phyloP scores from a whole-genome alignment of 2,888 invertebrate genomes.

The Gymnocheta viridis region DNA sequence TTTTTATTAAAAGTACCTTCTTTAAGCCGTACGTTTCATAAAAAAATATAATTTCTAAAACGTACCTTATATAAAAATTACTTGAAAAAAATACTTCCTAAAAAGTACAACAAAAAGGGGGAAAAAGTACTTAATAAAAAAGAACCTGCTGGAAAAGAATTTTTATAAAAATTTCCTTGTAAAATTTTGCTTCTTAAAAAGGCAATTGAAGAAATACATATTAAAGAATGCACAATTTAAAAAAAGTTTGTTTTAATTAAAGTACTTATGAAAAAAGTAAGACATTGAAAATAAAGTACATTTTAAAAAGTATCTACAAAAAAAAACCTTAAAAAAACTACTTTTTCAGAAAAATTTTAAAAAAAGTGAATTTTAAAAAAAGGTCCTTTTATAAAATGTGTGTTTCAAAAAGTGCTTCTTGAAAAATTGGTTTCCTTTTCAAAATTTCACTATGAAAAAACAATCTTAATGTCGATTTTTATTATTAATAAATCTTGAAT shows the following conservation, averaged over 20 bases:
- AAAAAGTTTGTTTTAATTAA: no score
- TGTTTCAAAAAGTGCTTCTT: not conserved
- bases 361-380: not conserved
- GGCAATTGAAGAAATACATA: no score
- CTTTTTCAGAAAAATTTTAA: not conserved
- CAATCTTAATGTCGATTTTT: not conserved
- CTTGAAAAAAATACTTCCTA: no score
- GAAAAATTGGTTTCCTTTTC: not conserved
- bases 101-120: no score
- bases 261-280: no score
- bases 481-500: not conserved
- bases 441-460: not conserved
- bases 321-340: not conserved
- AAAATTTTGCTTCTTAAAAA: no score
- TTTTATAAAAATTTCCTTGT: no score
- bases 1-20: not conserved
- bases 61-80: no score
- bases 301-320: not conserved
- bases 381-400: not conserved
- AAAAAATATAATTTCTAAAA: not conserved
- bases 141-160: no score
- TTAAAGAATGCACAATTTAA: no score
- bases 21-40: not conserved
- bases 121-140: no score
- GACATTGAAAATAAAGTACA: no score